Base-by-base conservation (phyloP, 2,113 vertebrate species). In the Hypanus sabinus region DNA sequence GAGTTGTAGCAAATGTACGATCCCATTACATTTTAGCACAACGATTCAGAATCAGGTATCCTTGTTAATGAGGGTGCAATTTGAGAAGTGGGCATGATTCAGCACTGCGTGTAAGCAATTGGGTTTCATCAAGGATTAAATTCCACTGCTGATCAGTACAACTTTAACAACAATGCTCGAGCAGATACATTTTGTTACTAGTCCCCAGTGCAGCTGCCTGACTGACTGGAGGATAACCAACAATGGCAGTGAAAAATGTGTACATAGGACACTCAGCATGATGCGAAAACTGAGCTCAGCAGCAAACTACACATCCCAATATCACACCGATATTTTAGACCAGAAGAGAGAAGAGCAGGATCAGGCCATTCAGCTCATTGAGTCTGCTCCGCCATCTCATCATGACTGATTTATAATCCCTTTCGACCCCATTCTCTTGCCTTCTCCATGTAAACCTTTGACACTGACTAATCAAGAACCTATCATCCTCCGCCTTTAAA, bases 21-120 rank as follows among this genome's bases (percentile, higher is more conserved):
- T 46, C 11, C 22, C 80, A 83, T 27, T 46, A 55, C 0, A 94
- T 2, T 55, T 83, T 83, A 94, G 11, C 94, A 75, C 1, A 75
- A 22, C 94, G 94, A 94, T 65, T 0, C 90, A 0, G 10, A 94
- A 93, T 18, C 0, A 94, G 71, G 88, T 95, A 65, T 9, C 30
- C 27, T n/a, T 12, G 27, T 77, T 77, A n/a, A 77, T 77, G 7
- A 77, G 9, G 27, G 10, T 24, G 27, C 75, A 76, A 8, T n/a
- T 27, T 10, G 8, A 30, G 7, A 27, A 76, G 75, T 3, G 24
- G 75, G 1, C 75, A 76, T 68, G 65, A 12, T 6, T 27, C 65
- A 12, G 65, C 65, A 18, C 75, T 27, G 24, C 22, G n/a, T 76
- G 75, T 10, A 76, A 76, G 10, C 16, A 27, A n/a, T 76, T 76